These are phyloP conservation scores for Abramis brama DNA, from an alignment of 2,113 vertebrate species.

Conservation along the genomic window DNA sequence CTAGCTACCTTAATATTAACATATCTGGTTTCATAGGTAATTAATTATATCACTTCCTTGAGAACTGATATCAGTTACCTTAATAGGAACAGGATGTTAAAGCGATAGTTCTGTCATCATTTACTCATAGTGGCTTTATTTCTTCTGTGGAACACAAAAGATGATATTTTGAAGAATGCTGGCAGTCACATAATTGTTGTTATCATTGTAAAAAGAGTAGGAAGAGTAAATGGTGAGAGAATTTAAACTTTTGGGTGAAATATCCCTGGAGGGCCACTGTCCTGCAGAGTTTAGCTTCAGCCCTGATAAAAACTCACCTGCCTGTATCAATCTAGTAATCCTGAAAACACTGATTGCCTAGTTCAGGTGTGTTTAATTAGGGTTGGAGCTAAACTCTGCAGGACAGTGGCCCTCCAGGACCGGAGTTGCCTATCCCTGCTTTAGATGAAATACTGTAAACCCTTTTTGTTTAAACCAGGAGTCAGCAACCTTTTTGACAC, in stretches of 20 bases:
- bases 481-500: not conserved
- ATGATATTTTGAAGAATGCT: not conserved
- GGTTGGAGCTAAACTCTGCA: too few relatives aligned
- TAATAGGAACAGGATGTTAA: not conserved
- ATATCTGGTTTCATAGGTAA: not conserved
- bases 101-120: not conserved
- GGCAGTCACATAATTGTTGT: not conserved
- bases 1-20: not conserved
- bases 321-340: too few relatives aligned
- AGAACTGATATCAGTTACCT: not conserved
- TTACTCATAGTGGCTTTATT: not conserved
- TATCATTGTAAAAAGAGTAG: not conserved
- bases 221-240: not conserved
- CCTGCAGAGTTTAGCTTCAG: too few relatives aligned
- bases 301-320: too few relatives aligned
- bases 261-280: too few relatives aligned
- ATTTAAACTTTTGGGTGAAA: not conserved
- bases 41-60: not conserved
- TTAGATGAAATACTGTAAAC: not conserved
- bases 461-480: not conserved
- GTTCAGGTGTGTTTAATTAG: too few relatives aligned
- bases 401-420: too few relatives aligned
- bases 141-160: not conserved
- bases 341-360: too few relatives aligned
- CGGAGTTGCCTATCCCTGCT: too few relatives aligned